Percentiles rank a stretch among this genome's conserved stretches.
phyloP scores from a whole-genome alignment of 2,888 invertebrate genomes.

The Cheiracanthium punctorium region DNA sequence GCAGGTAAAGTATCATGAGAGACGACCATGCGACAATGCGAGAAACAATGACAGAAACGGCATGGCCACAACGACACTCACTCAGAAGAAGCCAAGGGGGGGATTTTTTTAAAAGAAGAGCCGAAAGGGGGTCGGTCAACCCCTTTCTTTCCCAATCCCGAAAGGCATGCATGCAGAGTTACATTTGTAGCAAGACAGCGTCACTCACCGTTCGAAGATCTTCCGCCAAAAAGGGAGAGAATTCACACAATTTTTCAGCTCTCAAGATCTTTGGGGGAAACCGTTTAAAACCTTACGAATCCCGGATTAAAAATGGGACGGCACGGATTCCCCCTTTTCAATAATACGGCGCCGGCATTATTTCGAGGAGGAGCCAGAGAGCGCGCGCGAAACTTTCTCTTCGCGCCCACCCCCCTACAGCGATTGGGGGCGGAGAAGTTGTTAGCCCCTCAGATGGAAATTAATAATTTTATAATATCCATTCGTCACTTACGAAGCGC shows the following conservation, averaged over 20 bases:
- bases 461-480: slow-evolving; percentile 71
- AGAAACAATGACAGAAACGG: too few relatives aligned
- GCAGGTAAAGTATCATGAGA: too few relatives aligned
- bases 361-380: slow-evolving; percentile 4
- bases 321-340: slow-evolving; percentile 11
- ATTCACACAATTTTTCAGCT: neutral
- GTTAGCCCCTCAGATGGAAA: slow-evolving; percentile 66
- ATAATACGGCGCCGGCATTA: slow-evolving; percentile 15
- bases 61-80: too few relatives aligned
- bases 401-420: neutral
- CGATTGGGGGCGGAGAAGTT: slow-evolving; percentile 20
- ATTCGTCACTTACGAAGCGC: slow-evolving; percentile 66
- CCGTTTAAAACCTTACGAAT: slow-evolving; percentile 13
- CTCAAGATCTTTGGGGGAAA: neutral
- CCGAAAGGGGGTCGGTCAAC: too few relatives aligned
- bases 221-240: neutral
- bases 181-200: too few relatives aligned
- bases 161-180: too few relatives aligned
- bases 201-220: neutral
- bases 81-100: too few relatives aligned
- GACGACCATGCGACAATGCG: too few relatives aligned
- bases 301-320: slow-evolving; percentile 10
- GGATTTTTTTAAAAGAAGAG: too few relatives aligned
- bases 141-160: too few relatives aligned
- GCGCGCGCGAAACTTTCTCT: neutral